A percentile compares a stretch with the other conserved stretches of the same genome.
Conservation (phyloP, 2,113 vertebrate genomes). For the Phasianus colchicus region DNA sequence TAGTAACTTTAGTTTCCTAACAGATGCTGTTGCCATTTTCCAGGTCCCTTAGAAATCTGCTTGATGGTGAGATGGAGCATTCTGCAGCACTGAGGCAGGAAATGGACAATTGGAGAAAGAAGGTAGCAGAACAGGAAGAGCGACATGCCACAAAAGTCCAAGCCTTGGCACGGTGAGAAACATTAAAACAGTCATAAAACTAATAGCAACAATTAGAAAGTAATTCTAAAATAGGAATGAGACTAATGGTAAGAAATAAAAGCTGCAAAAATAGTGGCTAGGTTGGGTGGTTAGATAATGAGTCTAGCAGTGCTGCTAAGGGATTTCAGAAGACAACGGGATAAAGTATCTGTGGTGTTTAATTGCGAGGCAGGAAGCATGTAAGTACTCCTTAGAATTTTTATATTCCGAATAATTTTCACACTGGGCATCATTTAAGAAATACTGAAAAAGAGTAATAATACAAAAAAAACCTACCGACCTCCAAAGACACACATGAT, state of each 20-base stretch:
- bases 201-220: neutral
- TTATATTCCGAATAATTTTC: neutral
- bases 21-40: neutral
- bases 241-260: neutral
- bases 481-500: neutral
- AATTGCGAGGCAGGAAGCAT: neutral
- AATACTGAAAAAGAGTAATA: neutral
- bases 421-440: neutral
- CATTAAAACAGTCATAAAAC: neutral
- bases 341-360: neutral
- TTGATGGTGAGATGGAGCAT: slow-evolving; percentile 98
- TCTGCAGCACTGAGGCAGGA: slow-evolving; percentile 92
- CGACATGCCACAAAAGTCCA: slow-evolving; percentile 89
- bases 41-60: slow-evolving; percentile 92
- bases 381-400: neutral
- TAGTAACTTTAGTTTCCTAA: neutral
- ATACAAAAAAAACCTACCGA: neutral
- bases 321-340: neutral
- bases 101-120: slow-evolving; percentile 86
- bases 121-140: slow-evolving; percentile 90
- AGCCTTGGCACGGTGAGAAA: slow-evolving; percentile 87
- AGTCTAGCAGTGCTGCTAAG: neutral
- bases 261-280: neutral
- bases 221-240: neutral
- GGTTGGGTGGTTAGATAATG: neutral